These are phyloP conservation scores for Aphelocoma coerulescens DNA, from an alignment of 2,113 vertebrate genomes.

Conservation along the genomic window DNA sequence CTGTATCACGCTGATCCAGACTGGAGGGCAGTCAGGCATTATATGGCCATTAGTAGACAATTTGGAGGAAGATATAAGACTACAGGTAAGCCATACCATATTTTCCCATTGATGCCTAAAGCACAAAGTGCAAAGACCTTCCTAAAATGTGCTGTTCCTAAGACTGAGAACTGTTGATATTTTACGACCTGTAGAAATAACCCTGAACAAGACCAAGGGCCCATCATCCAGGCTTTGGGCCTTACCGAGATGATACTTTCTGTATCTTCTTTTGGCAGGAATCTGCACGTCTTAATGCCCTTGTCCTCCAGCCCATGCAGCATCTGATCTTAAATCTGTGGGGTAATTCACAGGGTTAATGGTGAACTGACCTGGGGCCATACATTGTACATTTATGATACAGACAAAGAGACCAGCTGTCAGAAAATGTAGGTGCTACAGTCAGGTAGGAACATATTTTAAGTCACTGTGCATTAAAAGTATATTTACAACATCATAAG, in stretches of 20 bases:
- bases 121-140: neutral
- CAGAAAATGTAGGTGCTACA: neutral
- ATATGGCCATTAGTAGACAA: neutral
- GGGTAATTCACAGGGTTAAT: neutral
- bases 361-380: neutral
- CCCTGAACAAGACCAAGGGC: neutral
- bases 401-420: neutral
- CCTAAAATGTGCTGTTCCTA: neutral
- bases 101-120: neutral
- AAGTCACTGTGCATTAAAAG: neutral
- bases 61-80: neutral
- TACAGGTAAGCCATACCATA: neutral
- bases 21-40: neutral
- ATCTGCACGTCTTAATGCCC: neutral
- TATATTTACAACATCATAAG: slow-evolving; percentile 32
- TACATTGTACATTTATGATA: neutral
- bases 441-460: slow-evolving; percentile 14
- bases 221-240: neutral
- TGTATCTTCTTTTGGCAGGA: neutral
- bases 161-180: neutral
- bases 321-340: neutral
- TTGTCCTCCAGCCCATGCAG: neutral
- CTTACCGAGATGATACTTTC: neutral
- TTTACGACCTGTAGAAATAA: neutral
- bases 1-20: neutral